Base-by-base conservation (phyloP, 2,113 vertebrate genomes). In the Gobio gobio region DNA sequence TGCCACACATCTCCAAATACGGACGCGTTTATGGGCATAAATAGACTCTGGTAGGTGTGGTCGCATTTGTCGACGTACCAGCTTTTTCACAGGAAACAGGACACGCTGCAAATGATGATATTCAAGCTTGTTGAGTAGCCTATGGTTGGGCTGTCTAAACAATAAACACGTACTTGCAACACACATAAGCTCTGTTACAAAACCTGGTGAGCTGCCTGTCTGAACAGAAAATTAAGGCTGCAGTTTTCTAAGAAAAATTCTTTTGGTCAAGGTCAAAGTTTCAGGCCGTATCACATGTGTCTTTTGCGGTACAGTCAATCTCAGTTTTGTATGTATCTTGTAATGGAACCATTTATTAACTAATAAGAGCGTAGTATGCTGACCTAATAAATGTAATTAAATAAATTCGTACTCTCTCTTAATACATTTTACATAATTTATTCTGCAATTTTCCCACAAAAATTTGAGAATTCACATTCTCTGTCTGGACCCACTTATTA, bases 11-110 rank as follows among this genome's bases (percentile, higher is more conserved):
- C 18, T 72, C 76, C 36, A 80, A n/a, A 73, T 83, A 81, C 9
- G 16, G 45, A 54, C 36, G 13, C 24, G 18, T 83, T 77, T 61
- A 49, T 22, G 79, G 56, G 56, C 68, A 76, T 58, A 86, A 88
- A 83, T 83, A 83, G 81, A 86, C 10, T 3, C 16, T 14, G 49
- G 14, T 80, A 86, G 85, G 87, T 83, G 87, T 86, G 84, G 81
- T 68, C 68, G 68, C 84, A 86, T 77, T 64, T 84, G 82, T 88
- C 43, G 79, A 77, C 77, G 77, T 88, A 76, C 81, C 49, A 22
- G 49, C 59, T 88, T 80, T 81, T 86, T 84, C 83, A 77, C 85
- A 84, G 61, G 79, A 49, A 86, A 47, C 14, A 58, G 33, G 14
- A 51, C 45, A 66, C 2, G 61, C 16, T 22, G 18, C 63, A 51